These are phyloP conservation scores for Troilus luridus DNA, from an alignment of 2,888 invertebrate species.

Conservation along the genomic window DNA sequence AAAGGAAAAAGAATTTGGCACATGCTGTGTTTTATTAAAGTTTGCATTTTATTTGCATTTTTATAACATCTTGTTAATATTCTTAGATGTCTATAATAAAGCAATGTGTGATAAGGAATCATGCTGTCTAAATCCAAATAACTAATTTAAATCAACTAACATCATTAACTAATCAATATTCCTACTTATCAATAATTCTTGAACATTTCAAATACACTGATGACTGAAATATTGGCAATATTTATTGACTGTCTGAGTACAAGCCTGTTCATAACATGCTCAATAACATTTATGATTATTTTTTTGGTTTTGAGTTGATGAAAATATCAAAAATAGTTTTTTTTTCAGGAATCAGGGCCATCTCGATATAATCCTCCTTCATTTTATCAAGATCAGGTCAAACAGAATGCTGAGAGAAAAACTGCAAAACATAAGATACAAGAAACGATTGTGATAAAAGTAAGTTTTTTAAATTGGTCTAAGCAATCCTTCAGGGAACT, in stretches of 20 bases:
- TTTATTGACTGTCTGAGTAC: background rate
- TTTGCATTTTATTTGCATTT: background rate
- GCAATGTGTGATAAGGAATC: background rate
- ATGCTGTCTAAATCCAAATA: too few species aligned
- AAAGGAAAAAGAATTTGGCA: background rate
- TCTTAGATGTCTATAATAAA: background rate
- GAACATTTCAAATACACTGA: background rate
- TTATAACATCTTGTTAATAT: background rate
- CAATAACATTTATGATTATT: background rate
- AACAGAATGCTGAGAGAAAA: slow-evolving; percentile 4
- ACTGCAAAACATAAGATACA: slow-evolving; percentile 3
- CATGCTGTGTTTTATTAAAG: background rate
- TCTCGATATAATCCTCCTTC: slow-evolving; percentile 9
- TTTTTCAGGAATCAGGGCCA: background rate
- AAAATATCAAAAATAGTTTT: background rate
- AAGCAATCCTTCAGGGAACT: background rate
- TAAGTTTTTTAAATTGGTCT: background rate
- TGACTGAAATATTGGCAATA: background rate
- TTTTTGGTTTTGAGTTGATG: background rate
- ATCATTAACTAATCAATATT: too few species aligned
- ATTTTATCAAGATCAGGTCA: background rate
- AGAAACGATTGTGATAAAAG: background rate
- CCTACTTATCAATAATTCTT: background rate
- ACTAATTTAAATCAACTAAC: too few species aligned
- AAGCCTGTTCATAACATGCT: background rate